Evolutionary conservation across 2,113 vertebrate species (phyloP).

Genomic region (Synchiropus splendidus): DNA sequence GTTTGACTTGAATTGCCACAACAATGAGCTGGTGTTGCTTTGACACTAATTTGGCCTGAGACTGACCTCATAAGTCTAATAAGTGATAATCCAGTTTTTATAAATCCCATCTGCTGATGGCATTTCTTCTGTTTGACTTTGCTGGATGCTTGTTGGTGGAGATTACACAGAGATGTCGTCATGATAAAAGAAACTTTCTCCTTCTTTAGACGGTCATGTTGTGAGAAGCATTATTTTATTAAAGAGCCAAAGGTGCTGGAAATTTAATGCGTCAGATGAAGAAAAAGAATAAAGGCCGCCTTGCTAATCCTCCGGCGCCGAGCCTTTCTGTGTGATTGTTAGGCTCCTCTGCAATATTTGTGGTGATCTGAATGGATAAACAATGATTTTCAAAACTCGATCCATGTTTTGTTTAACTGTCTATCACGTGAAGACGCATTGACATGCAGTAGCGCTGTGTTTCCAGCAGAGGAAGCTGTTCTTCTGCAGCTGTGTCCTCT

Average conservation of each 20-base stretch:
- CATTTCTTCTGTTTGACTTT: neutral
- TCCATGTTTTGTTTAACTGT: too few species aligned
- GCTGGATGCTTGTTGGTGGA: neutral
- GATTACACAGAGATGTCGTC: constrained; percentile 1
- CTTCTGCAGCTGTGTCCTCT: constrained; percentile 20
- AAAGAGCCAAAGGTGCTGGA: too few species aligned
- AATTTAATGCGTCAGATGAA: neutral
- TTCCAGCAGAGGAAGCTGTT: constrained; percentile 45
- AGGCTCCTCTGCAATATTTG: neutral
- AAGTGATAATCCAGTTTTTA: neutral
- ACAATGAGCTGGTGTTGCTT: too few species aligned
- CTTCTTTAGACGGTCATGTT: too few species aligned
- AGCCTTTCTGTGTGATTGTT: neutral
- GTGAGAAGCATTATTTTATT: too few species aligned
- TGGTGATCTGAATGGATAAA: too few species aligned
- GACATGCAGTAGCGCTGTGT: constrained; percentile 16
- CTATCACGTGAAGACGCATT: too few species aligned
- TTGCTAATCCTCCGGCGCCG: too few species aligned
- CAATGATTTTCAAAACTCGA: too few species aligned
- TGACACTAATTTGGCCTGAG: too few species aligned
- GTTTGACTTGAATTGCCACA: too few species aligned
- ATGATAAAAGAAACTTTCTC: neutral
- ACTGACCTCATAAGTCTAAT: neutral
- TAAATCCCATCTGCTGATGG: too few species aligned
- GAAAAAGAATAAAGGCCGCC: neutral